A percentile compares a stretch with the other conserved stretches of the same genome.
phyloP scores from a whole-genome alignment of 2,113 vertebrate genomes.

The Ursus arctos region DNA sequence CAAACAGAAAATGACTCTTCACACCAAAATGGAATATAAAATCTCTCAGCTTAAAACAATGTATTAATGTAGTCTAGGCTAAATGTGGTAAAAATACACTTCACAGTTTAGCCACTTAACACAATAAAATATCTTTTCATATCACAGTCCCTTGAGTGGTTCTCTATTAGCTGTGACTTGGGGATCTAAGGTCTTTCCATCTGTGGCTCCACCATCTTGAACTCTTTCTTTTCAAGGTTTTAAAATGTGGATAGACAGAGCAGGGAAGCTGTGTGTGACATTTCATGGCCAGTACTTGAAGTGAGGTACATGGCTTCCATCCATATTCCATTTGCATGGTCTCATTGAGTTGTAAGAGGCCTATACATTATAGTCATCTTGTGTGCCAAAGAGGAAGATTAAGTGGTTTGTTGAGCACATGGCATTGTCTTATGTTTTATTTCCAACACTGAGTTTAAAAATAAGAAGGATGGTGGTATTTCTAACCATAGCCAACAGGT shows the following conservation, averaged over 20 bases:
- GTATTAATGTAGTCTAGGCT: neutral
- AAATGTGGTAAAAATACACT: neutral
- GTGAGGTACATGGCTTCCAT: neutral
- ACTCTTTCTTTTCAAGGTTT: neutral
- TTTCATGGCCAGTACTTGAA: neutral
- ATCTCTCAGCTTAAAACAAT: neutral
- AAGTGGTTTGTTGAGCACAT: neutral
- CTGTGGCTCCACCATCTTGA: neutral
- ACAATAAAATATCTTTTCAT: neutral
- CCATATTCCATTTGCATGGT: neutral
- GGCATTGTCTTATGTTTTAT: neutral
- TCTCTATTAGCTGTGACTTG: neutral
- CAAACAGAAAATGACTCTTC: neutral
- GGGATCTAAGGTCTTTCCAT: neutral
- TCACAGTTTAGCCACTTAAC: neutral
- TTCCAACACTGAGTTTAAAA: constrained; percentile 12
- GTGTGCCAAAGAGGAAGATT: neutral
- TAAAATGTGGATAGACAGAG: neutral
- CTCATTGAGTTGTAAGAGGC: neutral
- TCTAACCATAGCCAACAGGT: neutral
- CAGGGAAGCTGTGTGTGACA: neutral
- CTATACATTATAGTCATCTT: neutral
- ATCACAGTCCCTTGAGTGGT: neutral
- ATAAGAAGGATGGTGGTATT: neutral
- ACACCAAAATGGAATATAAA: neutral